These are phyloP conservation scores for Choristoneura fumiferana DNA, from an alignment of 1,140 invertebrate species.

Conservation along the genomic window DNA sequence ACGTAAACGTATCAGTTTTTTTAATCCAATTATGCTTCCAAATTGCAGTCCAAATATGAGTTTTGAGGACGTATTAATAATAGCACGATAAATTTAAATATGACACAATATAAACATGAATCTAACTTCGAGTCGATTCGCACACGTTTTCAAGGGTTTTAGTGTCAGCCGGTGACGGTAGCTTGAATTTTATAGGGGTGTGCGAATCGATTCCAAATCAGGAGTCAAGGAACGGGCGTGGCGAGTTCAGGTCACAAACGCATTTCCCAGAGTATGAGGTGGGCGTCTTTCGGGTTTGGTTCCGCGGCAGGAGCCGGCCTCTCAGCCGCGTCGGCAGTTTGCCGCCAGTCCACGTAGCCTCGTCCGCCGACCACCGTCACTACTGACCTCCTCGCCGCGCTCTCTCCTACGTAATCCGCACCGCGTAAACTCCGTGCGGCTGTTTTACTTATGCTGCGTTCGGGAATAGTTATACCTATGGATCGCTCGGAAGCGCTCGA, in stretches of 20 bases:
- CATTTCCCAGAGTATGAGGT: constrained; percentile 94
- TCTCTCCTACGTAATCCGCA: constrained; percentile 69
- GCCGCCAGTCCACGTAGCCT: constrained; percentile 91
- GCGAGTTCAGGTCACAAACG: constrained; percentile 82
- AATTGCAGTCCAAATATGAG: constrained; percentile 2
- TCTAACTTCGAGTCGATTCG: neutral
- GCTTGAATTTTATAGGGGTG: neutral
- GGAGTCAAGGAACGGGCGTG: constrained; percentile 2
- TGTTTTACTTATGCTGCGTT: constrained; percentile 33
- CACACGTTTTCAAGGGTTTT: neutral
- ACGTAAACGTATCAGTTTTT: neutral
- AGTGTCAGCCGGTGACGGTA: constrained; percentile 1
- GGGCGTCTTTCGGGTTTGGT: constrained; percentile 83
- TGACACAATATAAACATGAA: constrained; percentile 5
- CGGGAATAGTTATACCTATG: constrained; percentile 47
- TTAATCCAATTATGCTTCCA: too few species aligned
- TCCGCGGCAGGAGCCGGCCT: constrained; percentile 63
- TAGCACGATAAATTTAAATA: constrained; percentile 12
- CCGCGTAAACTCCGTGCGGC: constrained; percentile 58
- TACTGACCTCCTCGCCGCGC: constrained; percentile 84
- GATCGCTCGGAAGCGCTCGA: constrained; percentile 61
- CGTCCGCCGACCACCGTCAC: constrained; percentile 92
- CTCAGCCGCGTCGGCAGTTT: constrained; percentile 81
- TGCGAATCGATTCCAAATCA: neutral
- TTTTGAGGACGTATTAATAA: constrained; percentile 3